Conservation (phyloP, 2,888 invertebrate species). For the Acleris literana region DNA sequence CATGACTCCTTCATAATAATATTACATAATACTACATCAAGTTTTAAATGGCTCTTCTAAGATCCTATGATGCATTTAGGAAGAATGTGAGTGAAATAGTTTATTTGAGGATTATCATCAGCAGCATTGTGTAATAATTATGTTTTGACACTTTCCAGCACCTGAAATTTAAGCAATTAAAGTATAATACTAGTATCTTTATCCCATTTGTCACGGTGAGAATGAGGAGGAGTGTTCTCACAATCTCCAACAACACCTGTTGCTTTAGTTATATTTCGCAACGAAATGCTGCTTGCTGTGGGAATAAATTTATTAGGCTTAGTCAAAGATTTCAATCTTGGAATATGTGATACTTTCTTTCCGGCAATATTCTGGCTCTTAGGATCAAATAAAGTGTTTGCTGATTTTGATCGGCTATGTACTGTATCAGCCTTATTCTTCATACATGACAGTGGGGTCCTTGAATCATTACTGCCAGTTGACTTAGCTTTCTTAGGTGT, state of each 20-base stretch:
- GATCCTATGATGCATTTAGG: too few species aligned
- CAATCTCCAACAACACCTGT: constrained; percentile 66
- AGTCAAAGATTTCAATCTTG: constrained; percentile 69
- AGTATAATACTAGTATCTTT: constrained; percentile 79
- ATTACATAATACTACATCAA: too few species aligned
- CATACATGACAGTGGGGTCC: constrained; percentile 80
- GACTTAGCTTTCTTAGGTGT: constrained; percentile 71
- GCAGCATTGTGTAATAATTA: too few species aligned
- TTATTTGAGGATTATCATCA: too few species aligned
- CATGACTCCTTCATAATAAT: too few species aligned
- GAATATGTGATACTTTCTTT: constrained; percentile 72
- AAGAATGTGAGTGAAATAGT: too few species aligned
- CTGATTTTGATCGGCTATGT: constrained; percentile 74
- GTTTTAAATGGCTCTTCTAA: too few species aligned
- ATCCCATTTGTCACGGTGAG: constrained; percentile 78
- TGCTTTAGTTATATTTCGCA: constrained; percentile 66
- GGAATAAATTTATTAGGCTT: constrained; percentile 57
- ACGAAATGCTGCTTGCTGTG: constrained; percentile 63
- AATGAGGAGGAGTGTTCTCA: constrained; percentile 79
- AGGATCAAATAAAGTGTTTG: constrained; percentile 66
- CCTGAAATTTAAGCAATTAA: constrained; percentile 31
- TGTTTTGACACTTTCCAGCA: too few species aligned
- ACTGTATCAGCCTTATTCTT: constrained; percentile 71
- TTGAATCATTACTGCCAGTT: constrained; percentile 60
- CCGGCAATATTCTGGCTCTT: constrained; percentile 57